Evolutionary conservation across 2,797 vertebrate species (phyloP), one percentile per base, ranked within the genome.

Genomic region (Rachycentron canadum): DNA sequence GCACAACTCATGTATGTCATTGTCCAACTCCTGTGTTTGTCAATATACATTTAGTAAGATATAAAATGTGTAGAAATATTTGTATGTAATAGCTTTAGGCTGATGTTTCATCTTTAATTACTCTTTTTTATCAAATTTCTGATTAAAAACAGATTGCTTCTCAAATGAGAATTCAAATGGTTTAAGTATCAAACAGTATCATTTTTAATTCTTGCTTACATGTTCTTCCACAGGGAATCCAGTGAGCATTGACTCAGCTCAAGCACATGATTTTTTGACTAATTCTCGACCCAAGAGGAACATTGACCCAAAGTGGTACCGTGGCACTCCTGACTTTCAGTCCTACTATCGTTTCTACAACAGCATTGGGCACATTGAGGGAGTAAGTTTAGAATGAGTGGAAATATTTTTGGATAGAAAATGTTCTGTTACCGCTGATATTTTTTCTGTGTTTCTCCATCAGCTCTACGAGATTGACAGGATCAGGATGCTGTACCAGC

Each of bases 331-430:
- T 2, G 93, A 95, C 67, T 95, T 95, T 78, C 94, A 95, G 87
- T 93, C 94, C 47, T 96, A 95, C 83, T 96, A 95, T 79, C 91
- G 91, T 32, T 95, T 88, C 86, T 96, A 95, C 84, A 95, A 84
- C 91, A 95, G 93, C 77, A 96, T 95, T 9, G 95, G 94, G 3
- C 95, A 96, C 82, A 76, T 72, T n/a, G 95, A 96, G 73, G 95
- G 94, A 68, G 95, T 96, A 75, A 86, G 92, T 72, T 58, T 7
- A 28, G 3, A 17, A 63, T 43, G 17, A 68, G 8, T 43, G 1
- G 10, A 58, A 16, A 67, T 62, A 59, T 26, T 26, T n/a, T 21
- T 58, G 2, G 38, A 10, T n/a, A n/a, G 5, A 11, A 56, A 17
- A 14, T 26, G 21, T 47, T 59, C 11, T 9, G 13, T 41, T 32